phyloP scores from a whole-genome alignment of 2,888 invertebrate species.

The Plusia festucae region DNA sequence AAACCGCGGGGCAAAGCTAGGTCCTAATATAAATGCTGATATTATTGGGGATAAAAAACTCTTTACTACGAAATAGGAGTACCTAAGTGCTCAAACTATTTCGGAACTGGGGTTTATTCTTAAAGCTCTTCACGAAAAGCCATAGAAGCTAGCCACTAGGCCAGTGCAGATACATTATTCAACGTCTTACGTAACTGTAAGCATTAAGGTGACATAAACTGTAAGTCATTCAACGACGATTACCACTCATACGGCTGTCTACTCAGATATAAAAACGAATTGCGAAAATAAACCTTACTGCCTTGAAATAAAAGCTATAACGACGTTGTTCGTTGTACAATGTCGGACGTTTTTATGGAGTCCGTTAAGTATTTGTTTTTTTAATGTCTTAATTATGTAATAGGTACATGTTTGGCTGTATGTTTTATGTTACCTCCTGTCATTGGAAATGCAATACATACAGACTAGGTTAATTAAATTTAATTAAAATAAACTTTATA shows the following conservation, averaged over 20 bases:
- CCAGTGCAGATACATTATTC: background rate
- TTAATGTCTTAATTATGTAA: conserved; percentile 3
- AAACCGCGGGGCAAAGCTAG: too few species aligned
- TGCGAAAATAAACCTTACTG: too few species aligned
- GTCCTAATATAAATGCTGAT: too few species aligned
- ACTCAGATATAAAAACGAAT: too few species aligned
- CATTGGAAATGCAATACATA: background rate
- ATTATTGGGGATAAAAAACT: too few species aligned
- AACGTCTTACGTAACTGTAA: background rate
- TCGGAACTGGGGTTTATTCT: too few species aligned
- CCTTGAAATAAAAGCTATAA: background rate
- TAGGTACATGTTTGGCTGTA: background rate
- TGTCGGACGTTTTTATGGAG: background rate
- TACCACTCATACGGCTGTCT: background rate
- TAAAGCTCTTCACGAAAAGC: too few species aligned
- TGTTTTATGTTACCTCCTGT: background rate
- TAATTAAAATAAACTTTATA: too few species aligned
- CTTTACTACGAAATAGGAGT: too few species aligned
- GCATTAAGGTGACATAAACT: conserved; percentile 4
- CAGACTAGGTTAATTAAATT: too few species aligned
- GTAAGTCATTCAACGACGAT: conserved; percentile 1
- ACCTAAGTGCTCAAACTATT: too few species aligned
- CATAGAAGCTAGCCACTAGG: background rate
- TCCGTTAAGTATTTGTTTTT: background rate
- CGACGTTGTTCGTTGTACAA: background rate